phyloP scores from a whole-genome alignment of 2,888 invertebrate genomes.

The Lysandra bellargus region DNA sequence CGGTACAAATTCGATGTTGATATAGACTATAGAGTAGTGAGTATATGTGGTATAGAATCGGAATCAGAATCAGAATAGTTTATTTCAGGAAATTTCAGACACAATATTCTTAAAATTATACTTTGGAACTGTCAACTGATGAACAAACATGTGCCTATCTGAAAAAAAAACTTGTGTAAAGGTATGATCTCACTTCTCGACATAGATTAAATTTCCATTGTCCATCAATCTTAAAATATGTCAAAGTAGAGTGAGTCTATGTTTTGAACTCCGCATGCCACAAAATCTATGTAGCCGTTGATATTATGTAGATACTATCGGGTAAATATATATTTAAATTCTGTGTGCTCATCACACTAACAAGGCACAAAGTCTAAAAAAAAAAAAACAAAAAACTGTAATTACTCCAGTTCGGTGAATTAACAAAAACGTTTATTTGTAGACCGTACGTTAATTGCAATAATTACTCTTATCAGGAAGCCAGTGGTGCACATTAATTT shows the following conservation, averaged over 20 bases:
- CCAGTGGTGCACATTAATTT: constrained; percentile 67
- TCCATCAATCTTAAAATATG: too few relatives aligned
- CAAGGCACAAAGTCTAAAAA: not conserved
- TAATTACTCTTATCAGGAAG: constrained; percentile 78
- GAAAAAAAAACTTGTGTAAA: too few relatives aligned
- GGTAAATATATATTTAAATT: not conserved
- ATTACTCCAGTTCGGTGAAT: constrained; percentile 15
- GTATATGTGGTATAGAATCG: too few relatives aligned
- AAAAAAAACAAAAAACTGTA: not conserved
- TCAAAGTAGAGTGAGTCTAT: too few relatives aligned
- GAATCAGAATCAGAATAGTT: too few relatives aligned
- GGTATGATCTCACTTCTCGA: too few relatives aligned
- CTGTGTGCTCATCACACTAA: not conserved
- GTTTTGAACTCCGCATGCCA: not conserved
- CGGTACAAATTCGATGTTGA: not conserved
- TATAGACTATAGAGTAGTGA: not conserved
- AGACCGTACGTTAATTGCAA: constrained; percentile 71
- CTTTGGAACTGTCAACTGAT: not conserved
- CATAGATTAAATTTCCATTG: too few relatives aligned
- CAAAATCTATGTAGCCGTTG: not conserved
- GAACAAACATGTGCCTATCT: too few relatives aligned
- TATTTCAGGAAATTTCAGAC: not conserved
- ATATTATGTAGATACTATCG: not conserved
- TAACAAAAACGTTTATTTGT: constrained; percentile 48
- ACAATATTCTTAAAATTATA: not conserved